phyloP scores from a whole-genome alignment of 37 sponge, comb jelly and placozoan species.

The Halichondria panicea region DNA sequence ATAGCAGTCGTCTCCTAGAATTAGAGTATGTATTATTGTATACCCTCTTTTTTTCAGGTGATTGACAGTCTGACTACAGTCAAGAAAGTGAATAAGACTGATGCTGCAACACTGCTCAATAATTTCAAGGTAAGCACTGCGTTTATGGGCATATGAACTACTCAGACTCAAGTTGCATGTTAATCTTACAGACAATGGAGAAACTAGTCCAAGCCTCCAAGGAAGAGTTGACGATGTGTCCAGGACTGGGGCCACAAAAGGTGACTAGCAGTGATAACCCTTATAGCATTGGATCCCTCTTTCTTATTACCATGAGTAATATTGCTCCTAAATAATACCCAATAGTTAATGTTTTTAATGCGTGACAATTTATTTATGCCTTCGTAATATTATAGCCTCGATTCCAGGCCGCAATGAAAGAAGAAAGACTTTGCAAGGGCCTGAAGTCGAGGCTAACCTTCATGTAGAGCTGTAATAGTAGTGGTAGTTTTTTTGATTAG shows the following conservation, averaged over 20 bases:
- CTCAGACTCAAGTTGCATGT: not conserved
- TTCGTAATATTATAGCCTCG: no score
- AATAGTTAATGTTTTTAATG: no score
- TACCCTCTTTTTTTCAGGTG: conserved; percentile 27
- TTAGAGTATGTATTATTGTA: not conserved
- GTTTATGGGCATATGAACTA: not conserved
- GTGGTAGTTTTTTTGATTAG: no score
- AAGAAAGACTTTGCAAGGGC: no score
- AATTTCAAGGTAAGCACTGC: conserved; percentile 55
- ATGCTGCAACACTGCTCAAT: conserved; percentile 79
- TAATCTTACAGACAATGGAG: conserved; percentile 71
- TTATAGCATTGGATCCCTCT: not conserved
- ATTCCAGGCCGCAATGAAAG: no score
- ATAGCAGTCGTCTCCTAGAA: no score
- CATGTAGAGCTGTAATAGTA: no score
- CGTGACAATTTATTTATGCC: no score
- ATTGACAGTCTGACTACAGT: conserved; percentile 83
- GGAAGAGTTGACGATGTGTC: conserved; percentile 79
- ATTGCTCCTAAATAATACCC: no score
- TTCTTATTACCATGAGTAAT: not conserved
- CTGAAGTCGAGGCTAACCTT: no score
- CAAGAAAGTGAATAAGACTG: conserved; percentile 85
- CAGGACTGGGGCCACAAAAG: conserved; percentile 85
- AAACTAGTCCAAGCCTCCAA: conserved; percentile 56
- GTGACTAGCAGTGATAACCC: not conserved